Conservation (phyloP, 1,140 invertebrate species). For the Dolichoris vasculosae region DNA sequence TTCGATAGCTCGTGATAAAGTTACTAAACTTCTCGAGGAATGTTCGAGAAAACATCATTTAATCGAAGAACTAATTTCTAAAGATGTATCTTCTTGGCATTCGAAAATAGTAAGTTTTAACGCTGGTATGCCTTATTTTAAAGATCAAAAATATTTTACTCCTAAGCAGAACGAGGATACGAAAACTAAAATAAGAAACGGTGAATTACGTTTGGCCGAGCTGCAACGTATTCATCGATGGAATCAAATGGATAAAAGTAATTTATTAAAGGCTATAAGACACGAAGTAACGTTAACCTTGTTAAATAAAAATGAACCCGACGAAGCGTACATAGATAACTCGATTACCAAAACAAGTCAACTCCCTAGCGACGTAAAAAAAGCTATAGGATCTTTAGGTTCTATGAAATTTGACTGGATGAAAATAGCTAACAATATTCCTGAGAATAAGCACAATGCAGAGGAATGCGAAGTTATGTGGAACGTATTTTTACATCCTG, state of each 20-base stretch:
- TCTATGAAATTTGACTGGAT: constrained; percentile 71
- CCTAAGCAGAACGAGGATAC: constrained; percentile 68
- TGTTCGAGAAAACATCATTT: constrained; percentile 57
- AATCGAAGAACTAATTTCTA: constrained; percentile 49
- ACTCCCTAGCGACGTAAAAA: constrained; percentile 58
- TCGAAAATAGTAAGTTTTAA: constrained; percentile 49
- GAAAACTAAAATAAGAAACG: constrained; percentile 62
- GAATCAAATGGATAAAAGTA: constrained; percentile 64
- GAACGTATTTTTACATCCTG: constrained; percentile 80
- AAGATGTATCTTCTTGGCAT: background rate
- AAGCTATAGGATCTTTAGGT: constrained; percentile 60
- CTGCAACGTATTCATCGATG: constrained; percentile 62
- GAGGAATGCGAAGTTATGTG: constrained; percentile 79
- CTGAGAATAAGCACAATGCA: constrained; percentile 73
- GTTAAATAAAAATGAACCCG: constrained; percentile 38
- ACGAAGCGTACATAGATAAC: constrained; percentile 6
- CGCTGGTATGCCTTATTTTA: constrained; percentile 73
- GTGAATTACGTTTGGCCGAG: constrained; percentile 65
- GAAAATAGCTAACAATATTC: constrained; percentile 71
- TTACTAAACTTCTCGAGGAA: constrained; percentile 57
- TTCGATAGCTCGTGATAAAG: constrained; percentile 53
- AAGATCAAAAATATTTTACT: constrained; percentile 66
- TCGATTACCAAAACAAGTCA: constrained; percentile 48
- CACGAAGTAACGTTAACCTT: constrained; percentile 56
- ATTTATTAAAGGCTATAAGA: constrained; percentile 61